phyloP scores from a whole-genome alignment of 2,797 vertebrate genomes.

The Enteromius unitaeniatus region DNA sequence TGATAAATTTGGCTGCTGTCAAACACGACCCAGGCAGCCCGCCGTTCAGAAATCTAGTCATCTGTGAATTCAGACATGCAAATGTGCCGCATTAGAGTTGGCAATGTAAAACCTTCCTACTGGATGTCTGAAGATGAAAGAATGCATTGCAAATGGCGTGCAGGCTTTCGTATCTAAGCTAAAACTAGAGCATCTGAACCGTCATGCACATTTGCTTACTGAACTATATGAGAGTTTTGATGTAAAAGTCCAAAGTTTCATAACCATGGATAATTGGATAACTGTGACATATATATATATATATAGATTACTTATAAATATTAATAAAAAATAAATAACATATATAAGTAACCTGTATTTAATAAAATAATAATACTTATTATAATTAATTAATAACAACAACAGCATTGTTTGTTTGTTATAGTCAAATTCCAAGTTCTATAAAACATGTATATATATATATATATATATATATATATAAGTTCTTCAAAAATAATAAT shows the following conservation, averaged over 20 bases:
- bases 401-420: neutral
- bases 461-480: too few relatives aligned
- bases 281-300: too few relatives aligned
- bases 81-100: constrained; percentile 50
- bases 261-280: neutral
- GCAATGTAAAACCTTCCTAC: constrained; percentile 52
- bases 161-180: constrained; percentile 20
- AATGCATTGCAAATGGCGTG: constrained; percentile 46
- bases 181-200: constrained; percentile 32
- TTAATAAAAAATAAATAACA: too few relatives aligned
- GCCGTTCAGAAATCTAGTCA: constrained; percentile 56
- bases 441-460: too few relatives aligned
- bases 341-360: neutral
- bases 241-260: neutral
- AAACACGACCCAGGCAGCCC: constrained; percentile 50
- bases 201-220: constrained; percentile 35
- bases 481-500: too few relatives aligned
- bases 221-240: constrained; percentile 6
- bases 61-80: constrained; percentile 61
- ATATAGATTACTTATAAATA: too few relatives aligned
- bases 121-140: constrained; percentile 47
- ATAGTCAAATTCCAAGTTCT: neutral
- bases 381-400: neutral
- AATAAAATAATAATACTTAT: too few relatives aligned
- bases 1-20: constrained; percentile 61